Conservation (phyloP, 2,113 vertebrate species). For the Gasterosteus nipponicus region DNA sequence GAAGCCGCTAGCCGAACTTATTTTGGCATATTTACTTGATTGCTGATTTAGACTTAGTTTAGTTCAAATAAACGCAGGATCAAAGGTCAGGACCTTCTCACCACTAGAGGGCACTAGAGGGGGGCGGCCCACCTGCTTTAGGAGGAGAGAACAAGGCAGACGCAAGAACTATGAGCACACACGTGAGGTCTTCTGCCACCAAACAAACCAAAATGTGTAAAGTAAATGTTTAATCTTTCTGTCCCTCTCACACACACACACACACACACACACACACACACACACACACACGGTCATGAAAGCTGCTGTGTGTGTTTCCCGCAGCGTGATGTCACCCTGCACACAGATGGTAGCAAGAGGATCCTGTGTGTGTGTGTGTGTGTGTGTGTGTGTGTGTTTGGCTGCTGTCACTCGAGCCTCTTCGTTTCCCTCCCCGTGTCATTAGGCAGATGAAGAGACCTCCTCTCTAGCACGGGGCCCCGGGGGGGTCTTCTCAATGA, state of each 20-base stretch:
- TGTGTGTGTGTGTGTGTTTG: conserved; percentile 13
- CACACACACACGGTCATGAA: too few relatives aligned
- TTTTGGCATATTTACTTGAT: background rate
- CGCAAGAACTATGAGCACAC: background rate
- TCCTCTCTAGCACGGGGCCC: conserved; percentile 62
- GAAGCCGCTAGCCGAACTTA: background rate
- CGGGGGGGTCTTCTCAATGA: conserved; percentile 68
- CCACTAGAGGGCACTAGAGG: conserved; percentile 78
- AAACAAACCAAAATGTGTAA: too few relatives aligned
- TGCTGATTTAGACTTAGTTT: background rate
- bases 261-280: too few relatives aligned
- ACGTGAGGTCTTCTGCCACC: background rate
- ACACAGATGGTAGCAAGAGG: too few relatives aligned
- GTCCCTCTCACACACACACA: too few relatives aligned
- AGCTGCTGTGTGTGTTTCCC: too few relatives aligned
- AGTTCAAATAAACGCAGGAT: background rate
- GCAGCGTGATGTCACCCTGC: too few relatives aligned
- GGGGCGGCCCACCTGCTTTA: conserved; percentile 33
- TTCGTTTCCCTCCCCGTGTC: conserved; percentile 50
- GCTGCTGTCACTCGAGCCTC: conserved; percentile 57
- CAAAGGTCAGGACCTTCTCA: conserved; percentile 39
- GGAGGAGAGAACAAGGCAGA: background rate
- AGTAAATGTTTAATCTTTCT: too few relatives aligned
- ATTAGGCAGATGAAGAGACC: conserved; percentile 68
- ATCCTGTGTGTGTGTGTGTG: too few relatives aligned